Base-by-base conservation (phyloP, 2,797 vertebrate genomes). In the Cynopterus sphinx region DNA sequence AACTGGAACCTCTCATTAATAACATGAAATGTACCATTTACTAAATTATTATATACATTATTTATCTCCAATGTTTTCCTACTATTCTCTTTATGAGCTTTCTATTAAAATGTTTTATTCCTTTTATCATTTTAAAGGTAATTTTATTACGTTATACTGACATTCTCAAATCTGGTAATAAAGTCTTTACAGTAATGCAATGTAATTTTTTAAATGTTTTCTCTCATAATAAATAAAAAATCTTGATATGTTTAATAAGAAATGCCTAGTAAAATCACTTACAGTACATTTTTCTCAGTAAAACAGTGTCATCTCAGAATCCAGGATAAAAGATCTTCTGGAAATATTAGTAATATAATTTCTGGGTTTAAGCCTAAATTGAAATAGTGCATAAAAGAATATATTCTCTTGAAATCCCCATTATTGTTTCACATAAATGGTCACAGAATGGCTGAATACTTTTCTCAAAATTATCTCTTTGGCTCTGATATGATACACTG, bases 351-450 rank as follows among this genome's bases (percentile, higher is more conserved):
- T 81, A 46, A 81, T 77, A 3, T 46, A 55, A 94, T 71, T 88
- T 71, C 21, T 86, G 17, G 6, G 33, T 75, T 81, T 70, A 8
- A 16, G 53, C 1, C 22, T 87, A 92, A 87, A 84, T 49, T 55
- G 5, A 81, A 87, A 86, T 79, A 22, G 22, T 51, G 0, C 26
- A 68, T 41, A 36, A 67, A 91, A 78, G 1, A 33, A 55, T 39
- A 65, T n/a, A 46, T 70, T 93, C 26, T 70, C 11, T 57, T 85
- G n/a, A 93, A 81, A 88, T 88, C 9, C 1, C 33, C 28, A n/a
- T 85, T 59, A 53, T 46, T 95, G 6, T 22, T 85, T 85, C 63
- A 93, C 92, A 81, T 95, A 90, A 94, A 74, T 93, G 51, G 5
- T 63, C 19, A 51, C 31, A 83, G 24, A 65, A 93, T 36, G 19